Evolutionary conservation across 2,113 vertebrate genomes (phyloP).

Genomic region (Pseudopodoces humilis): DNA sequence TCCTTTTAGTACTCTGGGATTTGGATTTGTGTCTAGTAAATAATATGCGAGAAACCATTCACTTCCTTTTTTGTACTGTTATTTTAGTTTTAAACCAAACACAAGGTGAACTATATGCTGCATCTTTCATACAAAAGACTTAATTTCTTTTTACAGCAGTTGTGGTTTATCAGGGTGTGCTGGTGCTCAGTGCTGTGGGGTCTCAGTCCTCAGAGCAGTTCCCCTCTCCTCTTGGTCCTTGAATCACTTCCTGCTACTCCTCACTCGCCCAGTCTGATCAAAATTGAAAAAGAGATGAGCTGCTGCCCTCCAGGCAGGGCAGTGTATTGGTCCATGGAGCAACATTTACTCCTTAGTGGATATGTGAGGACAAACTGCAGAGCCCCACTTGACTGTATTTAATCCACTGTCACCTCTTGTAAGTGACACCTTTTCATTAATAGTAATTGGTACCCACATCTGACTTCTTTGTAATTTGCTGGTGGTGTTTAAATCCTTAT

Average conservation of each 20-base stretch:
- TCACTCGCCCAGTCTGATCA: fast-evolving
- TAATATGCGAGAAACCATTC: background rate
- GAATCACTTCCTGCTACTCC: background rate
- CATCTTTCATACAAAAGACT: background rate
- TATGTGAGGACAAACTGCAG: background rate
- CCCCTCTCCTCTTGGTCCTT: background rate
- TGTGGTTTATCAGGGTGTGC: background rate
- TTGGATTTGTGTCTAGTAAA: background rate
- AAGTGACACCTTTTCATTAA: conserved; percentile 24
- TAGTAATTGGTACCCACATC: background rate
- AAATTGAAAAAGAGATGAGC: background rate
- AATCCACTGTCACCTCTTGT: background rate
- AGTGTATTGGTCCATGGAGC: background rate
- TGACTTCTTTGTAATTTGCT: background rate
- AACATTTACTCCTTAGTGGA: background rate
- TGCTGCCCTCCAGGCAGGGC: background rate
- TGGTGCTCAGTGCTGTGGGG: background rate
- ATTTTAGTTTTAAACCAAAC: background rate
- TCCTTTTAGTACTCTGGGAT: background rate
- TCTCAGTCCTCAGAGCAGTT: background rate
- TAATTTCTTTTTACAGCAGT: background rate
- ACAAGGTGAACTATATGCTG: background rate
- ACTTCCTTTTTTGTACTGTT: background rate
- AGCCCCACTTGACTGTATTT: background rate
- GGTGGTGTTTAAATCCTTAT: background rate